Evolutionary conservation across 2,888 invertebrate genomes (phyloP).

Genomic region (Dexiosoma caninum): DNA sequence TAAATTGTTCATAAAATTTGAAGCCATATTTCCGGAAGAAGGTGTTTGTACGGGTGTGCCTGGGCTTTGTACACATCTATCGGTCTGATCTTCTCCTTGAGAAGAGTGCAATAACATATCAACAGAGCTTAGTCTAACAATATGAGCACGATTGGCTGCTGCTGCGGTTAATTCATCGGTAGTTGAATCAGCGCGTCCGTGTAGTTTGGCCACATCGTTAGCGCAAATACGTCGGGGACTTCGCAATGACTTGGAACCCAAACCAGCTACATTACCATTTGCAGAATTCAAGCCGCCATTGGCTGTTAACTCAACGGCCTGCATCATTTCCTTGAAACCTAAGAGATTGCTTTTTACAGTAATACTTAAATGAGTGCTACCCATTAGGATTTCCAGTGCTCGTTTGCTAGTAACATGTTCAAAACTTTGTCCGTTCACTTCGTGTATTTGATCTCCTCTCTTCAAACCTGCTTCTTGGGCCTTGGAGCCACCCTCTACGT

Average conservation of each 20-base stretch:
- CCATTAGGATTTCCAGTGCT: conserved; percentile 94
- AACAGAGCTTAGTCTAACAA: conserved; percentile 84
- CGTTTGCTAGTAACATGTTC: conserved; percentile 93
- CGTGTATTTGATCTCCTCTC: conserved; percentile 97
- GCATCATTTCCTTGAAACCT: conserved; percentile 85
- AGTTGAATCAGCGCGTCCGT: conserved; percentile 76
- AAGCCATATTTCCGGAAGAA: conserved; percentile 73
- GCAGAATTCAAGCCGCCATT: conserved; percentile 63
- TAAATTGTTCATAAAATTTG: conserved; percentile 80
- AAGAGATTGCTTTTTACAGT: conserved; percentile 97
- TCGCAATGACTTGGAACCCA: conserved; percentile 67
- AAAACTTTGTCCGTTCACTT: conserved; percentile 98
- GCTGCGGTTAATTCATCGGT: conserved; percentile 67
- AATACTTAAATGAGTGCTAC: conserved; percentile 96
- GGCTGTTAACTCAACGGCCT: conserved; percentile 73
- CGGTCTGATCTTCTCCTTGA: conserved; percentile 72
- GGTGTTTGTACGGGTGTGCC: conserved; percentile 55
- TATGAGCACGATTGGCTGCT: conserved; percentile 69
- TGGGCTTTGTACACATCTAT: conserved; percentile 78
- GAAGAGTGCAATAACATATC: conserved; percentile 79
- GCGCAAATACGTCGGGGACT: conserved; percentile 76
- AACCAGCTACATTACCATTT: conserved; percentile 72
- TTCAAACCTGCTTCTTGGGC: conserved; percentile 97
- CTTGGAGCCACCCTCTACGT: conserved; percentile 94
- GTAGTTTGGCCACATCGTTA: conserved; percentile 83